Evolutionary conservation across 2,888 invertebrate genomes (phyloP), one percentile per base, ranked within the genome.

Genomic region (Atrina japonica): DNA sequence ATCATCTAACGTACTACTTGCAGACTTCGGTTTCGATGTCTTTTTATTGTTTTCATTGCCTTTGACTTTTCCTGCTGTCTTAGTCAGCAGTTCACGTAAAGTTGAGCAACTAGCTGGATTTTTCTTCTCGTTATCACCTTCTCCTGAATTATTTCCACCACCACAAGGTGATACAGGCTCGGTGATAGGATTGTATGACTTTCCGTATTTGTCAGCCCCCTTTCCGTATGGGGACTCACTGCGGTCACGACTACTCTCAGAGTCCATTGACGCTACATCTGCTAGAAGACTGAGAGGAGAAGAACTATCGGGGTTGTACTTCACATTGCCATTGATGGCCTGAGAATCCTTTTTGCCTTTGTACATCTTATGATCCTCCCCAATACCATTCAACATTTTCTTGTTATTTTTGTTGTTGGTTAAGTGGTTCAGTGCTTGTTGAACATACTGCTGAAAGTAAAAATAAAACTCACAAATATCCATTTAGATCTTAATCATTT

Each of bases 31-130:
- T 88, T 94, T 85, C 29, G 93, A 60, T 18, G 47, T 93, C 87
- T 94, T 94, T 85, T 94, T 94, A 35, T 91, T 85, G 66, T 85
- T 83, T 47, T 86, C 80, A 0, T 92, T 92, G n/a, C 92, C 76
- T 91, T 56, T 91, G 43, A 56, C 91, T 6, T 89, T 89, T 6
- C 86, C 86, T 21, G 93, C 93, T 0, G 95, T 95, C 75, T 95
- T 92, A 71, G 96, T 96, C 6, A 96, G 92, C 53, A 96, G 90
- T 87, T 96, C 96, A 0, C 96, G 91, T 14, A 96, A 91, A 0
- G 96, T 96, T 0, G 96, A 96, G 90, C 94, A 96, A 89, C 94
- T 94, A 23, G 81, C 71, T 21, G 81, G 78, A 40, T 78, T 80
- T 67, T 87, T 86, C 69, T 85, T 86, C 18, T 81, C 78, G 53